Conservation (phyloP, 1,140 invertebrate genomes). For the Callitettix versicolor region DNA sequence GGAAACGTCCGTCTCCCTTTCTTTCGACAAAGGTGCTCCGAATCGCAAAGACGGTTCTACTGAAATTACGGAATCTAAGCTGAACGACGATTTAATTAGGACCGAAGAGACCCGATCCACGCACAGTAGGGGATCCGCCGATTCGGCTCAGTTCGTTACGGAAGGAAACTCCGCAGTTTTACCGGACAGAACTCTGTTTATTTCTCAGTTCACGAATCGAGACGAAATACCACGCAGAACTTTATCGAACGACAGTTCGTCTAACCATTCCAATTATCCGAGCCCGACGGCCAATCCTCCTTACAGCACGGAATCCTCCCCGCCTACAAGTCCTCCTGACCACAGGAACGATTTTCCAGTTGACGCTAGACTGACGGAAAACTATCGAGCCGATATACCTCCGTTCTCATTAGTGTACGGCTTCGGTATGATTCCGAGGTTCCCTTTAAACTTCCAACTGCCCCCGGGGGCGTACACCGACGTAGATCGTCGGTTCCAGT, state of each 20-base stretch:
- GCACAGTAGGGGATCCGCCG: neutral
- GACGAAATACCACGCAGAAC: neutral
- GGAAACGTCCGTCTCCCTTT: too few relatives aligned
- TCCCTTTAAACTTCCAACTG: slow-evolving; percentile 10
- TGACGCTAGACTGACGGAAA: neutral
- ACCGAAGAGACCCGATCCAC: neutral
- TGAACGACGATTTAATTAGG: neutral
- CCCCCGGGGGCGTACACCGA: slow-evolving; percentile 6
- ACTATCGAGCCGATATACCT: slow-evolving; percentile 6
- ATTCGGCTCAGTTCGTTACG: neutral
- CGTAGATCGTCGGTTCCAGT: neutral
- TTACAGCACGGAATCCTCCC: neutral
- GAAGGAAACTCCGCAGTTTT: too few relatives aligned
- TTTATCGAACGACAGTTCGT: slow-evolving; percentile 1
- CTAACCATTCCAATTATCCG: neutral
- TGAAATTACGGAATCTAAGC: neutral
- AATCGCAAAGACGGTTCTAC: neutral
- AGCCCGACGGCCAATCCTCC: neutral
- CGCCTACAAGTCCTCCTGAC: neutral
- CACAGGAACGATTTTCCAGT: neutral
- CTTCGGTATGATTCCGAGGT: slow-evolving; percentile 9
- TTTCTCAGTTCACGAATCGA: neutral
- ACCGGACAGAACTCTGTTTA: slow-evolving; percentile 3
- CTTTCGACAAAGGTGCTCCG: too few relatives aligned
- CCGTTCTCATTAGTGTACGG: slow-evolving; percentile 4